A percentile compares a stretch with the other conserved stretches of the same genome.
Conservation (phyloP, 2,113 vertebrate genomes). For the Sterna hirundo region DNA sequence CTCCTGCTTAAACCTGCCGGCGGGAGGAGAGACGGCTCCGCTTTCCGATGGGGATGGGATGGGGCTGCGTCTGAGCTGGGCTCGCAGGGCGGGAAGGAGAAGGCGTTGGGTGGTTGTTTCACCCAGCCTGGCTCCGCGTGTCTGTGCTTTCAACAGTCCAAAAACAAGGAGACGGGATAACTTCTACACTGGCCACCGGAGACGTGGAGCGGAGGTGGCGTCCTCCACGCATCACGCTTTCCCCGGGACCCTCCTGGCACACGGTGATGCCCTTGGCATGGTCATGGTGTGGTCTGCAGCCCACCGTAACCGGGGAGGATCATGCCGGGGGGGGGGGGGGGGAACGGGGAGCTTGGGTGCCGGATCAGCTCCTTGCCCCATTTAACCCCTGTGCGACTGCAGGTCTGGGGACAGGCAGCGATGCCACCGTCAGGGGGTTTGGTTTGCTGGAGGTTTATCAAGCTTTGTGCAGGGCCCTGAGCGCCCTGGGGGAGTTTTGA, state of each 20-base stretch:
- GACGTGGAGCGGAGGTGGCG: accelerated
- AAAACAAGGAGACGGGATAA: accelerated
- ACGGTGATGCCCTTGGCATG: accelerated
- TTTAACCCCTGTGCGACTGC: neutral
- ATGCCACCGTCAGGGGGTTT: accelerated
- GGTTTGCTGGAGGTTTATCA: neutral
- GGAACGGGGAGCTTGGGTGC: neutral
- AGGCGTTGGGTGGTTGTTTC: neutral
- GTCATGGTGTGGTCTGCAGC: neutral
- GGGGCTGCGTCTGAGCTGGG: neutral
- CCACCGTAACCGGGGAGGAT: accelerated
- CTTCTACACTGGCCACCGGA: accelerated
- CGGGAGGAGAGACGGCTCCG: neutral
- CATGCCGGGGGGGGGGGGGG: accelerated
- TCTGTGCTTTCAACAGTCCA: neutral
- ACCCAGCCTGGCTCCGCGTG: accelerated
- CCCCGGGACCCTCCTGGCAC: neutral
- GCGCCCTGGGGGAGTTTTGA: accelerated
- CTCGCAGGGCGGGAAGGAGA: accelerated
- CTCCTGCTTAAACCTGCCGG: neutral
- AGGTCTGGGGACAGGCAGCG: accelerated
- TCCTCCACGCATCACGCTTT: accelerated
- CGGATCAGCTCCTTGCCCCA: neutral
- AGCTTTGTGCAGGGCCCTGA: neutral
- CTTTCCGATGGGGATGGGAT: accelerated